These are phyloP conservation scores for Stegodyphus mimosarum DNA, from an alignment of 1,140 invertebrate genomes.

Conservation along the genomic window DNA sequence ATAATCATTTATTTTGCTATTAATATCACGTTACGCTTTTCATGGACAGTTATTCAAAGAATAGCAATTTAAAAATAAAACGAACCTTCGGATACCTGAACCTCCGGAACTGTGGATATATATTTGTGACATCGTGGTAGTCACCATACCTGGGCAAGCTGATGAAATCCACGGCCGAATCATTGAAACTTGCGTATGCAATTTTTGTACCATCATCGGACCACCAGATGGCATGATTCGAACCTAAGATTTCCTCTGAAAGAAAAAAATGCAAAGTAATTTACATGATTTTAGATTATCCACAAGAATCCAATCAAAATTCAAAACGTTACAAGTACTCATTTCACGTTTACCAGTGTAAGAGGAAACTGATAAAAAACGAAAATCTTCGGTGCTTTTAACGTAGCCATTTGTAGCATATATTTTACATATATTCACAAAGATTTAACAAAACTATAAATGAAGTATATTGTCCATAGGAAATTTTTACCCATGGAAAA, in stretches of 20 bases:
- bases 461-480: too few species aligned
- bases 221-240: conserved; percentile 69
- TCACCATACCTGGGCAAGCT: conserved; percentile 61
- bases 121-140: conserved; percentile 44
- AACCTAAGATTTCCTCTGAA: conserved; percentile 68
- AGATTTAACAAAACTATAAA: too few species aligned
- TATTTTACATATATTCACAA: too few species aligned
- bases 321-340: too few species aligned
- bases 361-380: too few species aligned
- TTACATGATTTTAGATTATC: too few species aligned
- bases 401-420: too few species aligned
- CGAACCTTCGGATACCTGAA: conserved; percentile 59
- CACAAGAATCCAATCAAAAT: too few species aligned
- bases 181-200: conserved; percentile 68
- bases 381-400: too few species aligned
- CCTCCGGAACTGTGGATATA: conserved; percentile 41
- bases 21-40: background rate
- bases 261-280: conserved; percentile 5
- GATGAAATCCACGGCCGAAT: conserved; percentile 64
- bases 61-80: background rate
- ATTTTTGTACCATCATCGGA: conserved; percentile 66
- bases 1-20: too few species aligned
- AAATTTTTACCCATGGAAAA: too few species aligned
- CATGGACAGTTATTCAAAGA: background rate
- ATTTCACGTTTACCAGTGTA: too few species aligned